A percentile compares a stretch with the other conserved stretches of the same genome.
Conservation (phyloP, 2,113 vertebrate genomes). For the Pygathrix nemaeus region DNA sequence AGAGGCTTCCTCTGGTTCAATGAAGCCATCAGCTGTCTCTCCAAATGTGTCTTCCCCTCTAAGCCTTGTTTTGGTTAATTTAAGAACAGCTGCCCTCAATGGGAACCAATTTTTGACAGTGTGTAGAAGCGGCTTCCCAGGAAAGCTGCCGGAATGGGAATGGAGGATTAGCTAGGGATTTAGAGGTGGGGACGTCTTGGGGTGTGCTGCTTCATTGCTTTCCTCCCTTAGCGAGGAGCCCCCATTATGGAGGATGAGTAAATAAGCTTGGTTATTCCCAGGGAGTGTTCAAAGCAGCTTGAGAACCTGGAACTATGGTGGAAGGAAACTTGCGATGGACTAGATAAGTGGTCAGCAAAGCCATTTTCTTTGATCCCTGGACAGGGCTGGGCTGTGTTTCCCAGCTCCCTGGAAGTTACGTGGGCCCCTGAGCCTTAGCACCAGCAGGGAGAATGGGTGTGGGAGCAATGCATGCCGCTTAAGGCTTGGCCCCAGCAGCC, state of each 20-base stretch:
- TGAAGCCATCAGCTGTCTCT: neutral
- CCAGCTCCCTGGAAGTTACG: neutral
- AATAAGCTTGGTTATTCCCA: neutral
- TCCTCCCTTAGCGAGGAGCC: neutral
- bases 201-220: neutral
- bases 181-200: accelerated
- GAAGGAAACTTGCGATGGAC: neutral
- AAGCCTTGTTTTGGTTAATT: slow-evolving; percentile 2
- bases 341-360: neutral
- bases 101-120: neutral
- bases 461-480: too few relatives aligned
- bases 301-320: neutral
- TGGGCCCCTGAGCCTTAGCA: neutral
- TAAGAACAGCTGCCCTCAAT: neutral
- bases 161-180: neutral
- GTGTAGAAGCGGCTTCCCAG: neutral
- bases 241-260: neutral
- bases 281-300: neutral
- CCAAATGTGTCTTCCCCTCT: neutral
- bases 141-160: neutral
- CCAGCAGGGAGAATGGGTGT: neutral
- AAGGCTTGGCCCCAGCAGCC: too few relatives aligned
- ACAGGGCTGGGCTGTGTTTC: neutral
- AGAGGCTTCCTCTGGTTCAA: neutral
- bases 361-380: too few relatives aligned